Conservation (phyloP, 2,113 vertebrate genomes). For the Speoplatyrhinus poulsoni region DNA sequence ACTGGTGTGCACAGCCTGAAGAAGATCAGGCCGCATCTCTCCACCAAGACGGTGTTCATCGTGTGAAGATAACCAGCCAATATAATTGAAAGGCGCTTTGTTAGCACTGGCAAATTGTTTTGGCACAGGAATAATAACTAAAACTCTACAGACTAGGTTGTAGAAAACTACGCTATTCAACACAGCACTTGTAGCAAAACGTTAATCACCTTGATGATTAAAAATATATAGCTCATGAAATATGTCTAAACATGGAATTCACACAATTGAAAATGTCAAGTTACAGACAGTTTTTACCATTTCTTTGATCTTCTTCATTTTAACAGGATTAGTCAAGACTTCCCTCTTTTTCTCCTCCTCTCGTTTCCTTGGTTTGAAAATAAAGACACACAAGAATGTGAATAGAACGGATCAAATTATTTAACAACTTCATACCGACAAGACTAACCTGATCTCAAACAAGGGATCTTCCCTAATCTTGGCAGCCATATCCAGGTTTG, state of each 20-base stretch:
- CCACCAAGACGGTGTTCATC: too few species aligned
- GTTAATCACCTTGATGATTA: too few species aligned
- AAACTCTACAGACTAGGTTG: too few species aligned
- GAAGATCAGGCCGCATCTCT: too few species aligned
- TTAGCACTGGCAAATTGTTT: too few species aligned
- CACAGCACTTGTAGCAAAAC: too few species aligned
- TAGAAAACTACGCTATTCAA: too few species aligned
- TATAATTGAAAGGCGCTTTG: too few species aligned
- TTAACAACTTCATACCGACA: not conserved
- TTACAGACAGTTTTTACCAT: slow-evolving; percentile 76
- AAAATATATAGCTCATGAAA: not conserved
- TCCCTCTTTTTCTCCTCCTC: slow-evolving; percentile 96
- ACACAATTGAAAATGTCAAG: not conserved
- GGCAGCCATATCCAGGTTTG: slow-evolving; percentile 89
- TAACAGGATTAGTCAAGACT: slow-evolving; percentile 93
- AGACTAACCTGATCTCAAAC: slow-evolving; percentile 87
- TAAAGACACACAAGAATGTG: not conserved
- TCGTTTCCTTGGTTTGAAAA: slow-evolving; percentile 80
- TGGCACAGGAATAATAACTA: too few species aligned
- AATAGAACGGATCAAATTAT: not conserved
- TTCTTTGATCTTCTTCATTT: slow-evolving; percentile 97
- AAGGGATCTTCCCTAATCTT: slow-evolving; percentile 96
- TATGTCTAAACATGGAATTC: not conserved
- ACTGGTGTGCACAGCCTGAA: too few species aligned
- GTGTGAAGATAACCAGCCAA: too few species aligned